These are phyloP conservation scores for Thamnaconus septentrionalis DNA, from an alignment of 2,113 vertebrate genomes.

Conservation along the genomic window DNA sequence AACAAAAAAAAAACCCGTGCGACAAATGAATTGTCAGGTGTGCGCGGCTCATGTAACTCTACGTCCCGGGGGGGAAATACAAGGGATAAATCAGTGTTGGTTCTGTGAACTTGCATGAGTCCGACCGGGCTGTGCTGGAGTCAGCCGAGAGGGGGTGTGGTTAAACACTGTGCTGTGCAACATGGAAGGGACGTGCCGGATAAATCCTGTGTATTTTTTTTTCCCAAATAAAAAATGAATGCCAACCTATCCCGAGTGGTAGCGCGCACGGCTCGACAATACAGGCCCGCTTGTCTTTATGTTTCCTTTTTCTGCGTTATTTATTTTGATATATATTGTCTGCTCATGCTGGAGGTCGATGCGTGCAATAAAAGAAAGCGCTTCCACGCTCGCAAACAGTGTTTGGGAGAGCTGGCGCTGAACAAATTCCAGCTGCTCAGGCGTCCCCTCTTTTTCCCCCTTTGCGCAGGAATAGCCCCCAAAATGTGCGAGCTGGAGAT, in stretches of 20 bases:
- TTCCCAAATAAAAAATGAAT: conserved; percentile 1
- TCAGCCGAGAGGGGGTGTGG: conserved; percentile 86
- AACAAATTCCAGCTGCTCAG: conserved; percentile 57
- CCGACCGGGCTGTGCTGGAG: conserved; percentile 74
- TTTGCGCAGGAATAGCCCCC: conserved; percentile 19
- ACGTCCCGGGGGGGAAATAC: conserved; percentile 1
- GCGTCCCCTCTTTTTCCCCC: conserved; percentile 21
- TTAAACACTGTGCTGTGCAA: conserved; percentile 90
- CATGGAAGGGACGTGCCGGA: conserved; percentile 79
- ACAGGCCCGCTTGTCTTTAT: not conserved
- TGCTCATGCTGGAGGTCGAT: not conserved
- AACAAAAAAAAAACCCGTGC: conserved; percentile 3
- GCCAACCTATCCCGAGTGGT: conserved; percentile 2
- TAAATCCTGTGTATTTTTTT: conserved; percentile 43
- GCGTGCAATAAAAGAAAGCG: conserved; percentile 1
- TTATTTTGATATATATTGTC: not conserved
- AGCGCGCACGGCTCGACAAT: conserved; percentile 49
- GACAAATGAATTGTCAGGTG: conserved; percentile 35
- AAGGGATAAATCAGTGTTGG: conserved; percentile 45
- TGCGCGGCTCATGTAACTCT: not conserved
- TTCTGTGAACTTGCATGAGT: conserved; percentile 83
- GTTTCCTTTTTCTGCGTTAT: not conserved
- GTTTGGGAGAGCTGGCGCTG: conserved; percentile 27
- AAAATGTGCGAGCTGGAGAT: conserved; percentile 34
- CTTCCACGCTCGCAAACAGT: conserved; percentile 12